Percentiles rank a stretch among this genome's conserved stretches.
These are phyloP conservation scores for Ptychadena robeensis DNA, from an alignment of 2,797 vertebrate genomes.

Conservation along the genomic window DNA sequence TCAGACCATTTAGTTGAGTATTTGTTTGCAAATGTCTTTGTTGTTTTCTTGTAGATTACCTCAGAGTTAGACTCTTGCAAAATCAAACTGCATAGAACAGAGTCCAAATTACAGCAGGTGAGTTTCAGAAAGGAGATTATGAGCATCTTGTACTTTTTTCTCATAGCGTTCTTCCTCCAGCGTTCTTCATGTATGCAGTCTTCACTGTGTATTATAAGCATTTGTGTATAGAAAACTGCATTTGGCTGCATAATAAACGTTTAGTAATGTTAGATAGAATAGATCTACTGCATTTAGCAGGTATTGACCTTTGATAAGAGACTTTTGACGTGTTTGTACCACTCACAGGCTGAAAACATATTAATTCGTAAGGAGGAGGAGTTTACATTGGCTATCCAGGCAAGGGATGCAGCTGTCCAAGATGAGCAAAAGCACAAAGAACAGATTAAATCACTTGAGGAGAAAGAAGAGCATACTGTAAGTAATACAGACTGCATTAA, in stretches of 20 bases:
- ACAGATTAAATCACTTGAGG: conserved; percentile 66
- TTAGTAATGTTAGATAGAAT: too few relatives aligned
- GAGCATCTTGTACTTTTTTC: too few relatives aligned
- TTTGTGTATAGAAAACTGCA: neutral
- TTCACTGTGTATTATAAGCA: too few relatives aligned
- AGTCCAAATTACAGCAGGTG: conserved; percentile 61
- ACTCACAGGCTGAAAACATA: conserved; percentile 65
- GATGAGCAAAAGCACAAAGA: conserved; percentile 68
- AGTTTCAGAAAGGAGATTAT: neutral
- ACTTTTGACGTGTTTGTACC: neutral
- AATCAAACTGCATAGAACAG: conserved; percentile 50
- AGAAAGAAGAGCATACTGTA: conserved; percentile 69
- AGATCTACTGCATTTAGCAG: too few relatives aligned
- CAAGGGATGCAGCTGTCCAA: conserved; percentile 65
- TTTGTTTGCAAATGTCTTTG: too few relatives aligned
- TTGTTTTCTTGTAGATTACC: conserved; percentile 57
- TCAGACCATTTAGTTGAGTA: neutral
- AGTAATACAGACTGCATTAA: conserved; percentile 8
- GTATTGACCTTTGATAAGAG: too few relatives aligned
- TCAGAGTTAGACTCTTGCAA: conserved; percentile 62
- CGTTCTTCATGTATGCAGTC: too few relatives aligned
- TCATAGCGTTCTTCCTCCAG: too few relatives aligned
- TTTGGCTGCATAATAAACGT: neutral
- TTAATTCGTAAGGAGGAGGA: conserved; percentile 69
- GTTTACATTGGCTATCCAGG: conserved; percentile 60